Evolutionary conservation across 2,797 vertebrate species (phyloP), one percentile per base, ranked within the genome.

Genomic region (Eutrigla gurnardus): DNA sequence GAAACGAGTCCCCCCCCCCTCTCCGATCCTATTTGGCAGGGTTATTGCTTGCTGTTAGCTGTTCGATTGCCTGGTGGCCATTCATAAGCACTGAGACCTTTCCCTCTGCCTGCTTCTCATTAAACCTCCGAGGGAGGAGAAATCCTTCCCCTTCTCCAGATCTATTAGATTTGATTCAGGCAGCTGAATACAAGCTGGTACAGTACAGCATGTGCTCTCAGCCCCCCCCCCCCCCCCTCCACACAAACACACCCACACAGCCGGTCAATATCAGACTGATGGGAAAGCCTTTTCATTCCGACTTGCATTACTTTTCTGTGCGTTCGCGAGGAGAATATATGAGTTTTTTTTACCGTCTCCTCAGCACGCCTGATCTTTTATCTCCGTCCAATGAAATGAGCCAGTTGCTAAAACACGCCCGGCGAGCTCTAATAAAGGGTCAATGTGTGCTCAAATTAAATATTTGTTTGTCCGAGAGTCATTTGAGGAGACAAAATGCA

Each of bases 1-100:
- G 66, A 37, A 59, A 62, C 40, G 33, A 64, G 53, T 57, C 18
- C 1, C 35, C 33, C 32, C 1, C 3, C 12, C 35, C 25, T 3
- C 6, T 2, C 57, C 52, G 13, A 33, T 33, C 42, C 33, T 58
- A 3, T 64, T 62, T 53, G 58, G n/a, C 17, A 10, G 50, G 47
- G 47, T 73, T 80, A 86, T 75, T 77, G 75, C 76, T 61, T 2
- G 11, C 39, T 59, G 55, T 71, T 36, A 66, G 53, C 53, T 33
- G 65, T 43, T 70, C 42, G 35, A 66, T 76, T 86, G 80, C 68
- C 72, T 77, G 42, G 50, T 86, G 71, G 83, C 42, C 18, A 82
- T 86, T 84, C 74, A 82, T 78, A 88, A 80, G 75, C 72, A 64
- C 64, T 11, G 45, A 81, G 69, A 85, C 75, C 81, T 75, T 85